Percentiles rank a stretch among this genome's conserved stretches.
Conservation (phyloP, 2,113 vertebrate genomes). For the Desmodus rotundus region DNA sequence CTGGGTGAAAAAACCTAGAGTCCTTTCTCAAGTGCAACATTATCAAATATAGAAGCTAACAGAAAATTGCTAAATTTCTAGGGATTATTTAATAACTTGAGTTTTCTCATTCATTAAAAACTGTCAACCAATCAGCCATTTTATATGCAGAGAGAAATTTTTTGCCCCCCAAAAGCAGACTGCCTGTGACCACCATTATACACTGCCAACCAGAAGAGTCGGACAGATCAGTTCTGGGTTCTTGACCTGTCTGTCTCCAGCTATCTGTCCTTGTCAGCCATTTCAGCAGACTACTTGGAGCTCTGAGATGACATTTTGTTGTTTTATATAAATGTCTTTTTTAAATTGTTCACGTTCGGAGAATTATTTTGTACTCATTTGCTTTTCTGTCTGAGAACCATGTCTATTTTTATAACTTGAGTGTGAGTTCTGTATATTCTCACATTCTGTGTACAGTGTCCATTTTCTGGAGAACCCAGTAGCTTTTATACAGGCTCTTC, state of each 20-base stretch:
- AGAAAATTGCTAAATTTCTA: conserved; percentile 19
- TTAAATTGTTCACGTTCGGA: conserved; percentile 77
- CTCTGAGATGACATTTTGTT: conserved; percentile 64
- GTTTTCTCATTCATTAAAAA: conserved; percentile 44
- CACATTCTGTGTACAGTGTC: conserved; percentile 66
- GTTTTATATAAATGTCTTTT: conserved; percentile 80
- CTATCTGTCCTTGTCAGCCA: conserved; percentile 42
- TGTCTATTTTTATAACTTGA: conserved; percentile 85
- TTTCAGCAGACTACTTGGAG: conserved; percentile 57
- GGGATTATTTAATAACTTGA: conserved; percentile 30
- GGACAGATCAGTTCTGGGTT: conserved; percentile 47
- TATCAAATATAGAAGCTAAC: conserved; percentile 31
- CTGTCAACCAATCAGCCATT: neutral
- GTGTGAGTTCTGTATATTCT: conserved; percentile 78
- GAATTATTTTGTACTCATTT: conserved; percentile 81
- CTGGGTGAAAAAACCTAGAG: conserved; percentile 31
- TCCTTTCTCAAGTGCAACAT: conserved; percentile 43
- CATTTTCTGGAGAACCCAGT: conserved; percentile 75
- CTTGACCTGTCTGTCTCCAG: conserved; percentile 48
- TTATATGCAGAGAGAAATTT: neutral
- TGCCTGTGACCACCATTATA: conserved; percentile 36
- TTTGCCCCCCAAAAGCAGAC: neutral
- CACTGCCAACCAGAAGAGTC: conserved; percentile 67
- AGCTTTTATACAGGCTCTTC: conserved; percentile 76
- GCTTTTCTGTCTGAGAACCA: conserved; percentile 77